These are phyloP conservation scores for Capreolus pygargus DNA, from an alignment of 2,113 vertebrate genomes.

Conservation along the genomic window DNA sequence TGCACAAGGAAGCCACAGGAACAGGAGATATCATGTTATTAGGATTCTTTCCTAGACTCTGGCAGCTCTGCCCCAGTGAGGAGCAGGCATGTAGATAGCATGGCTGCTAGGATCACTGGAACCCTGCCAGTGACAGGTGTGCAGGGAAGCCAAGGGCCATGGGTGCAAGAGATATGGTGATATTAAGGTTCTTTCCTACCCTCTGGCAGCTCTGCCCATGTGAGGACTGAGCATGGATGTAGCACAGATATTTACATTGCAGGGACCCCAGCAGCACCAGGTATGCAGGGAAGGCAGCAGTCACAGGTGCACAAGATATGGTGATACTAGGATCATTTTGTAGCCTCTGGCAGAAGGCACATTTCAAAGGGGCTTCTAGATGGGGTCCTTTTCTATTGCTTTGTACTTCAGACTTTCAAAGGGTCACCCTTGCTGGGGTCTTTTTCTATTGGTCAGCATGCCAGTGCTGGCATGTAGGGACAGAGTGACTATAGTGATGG, in stretches of 20 bases:
- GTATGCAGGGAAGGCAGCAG: not conserved
- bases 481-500: not conserved
- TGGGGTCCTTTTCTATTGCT: not conserved
- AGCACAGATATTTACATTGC: no score
- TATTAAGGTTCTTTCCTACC: no score
- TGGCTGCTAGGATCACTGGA: not conserved
- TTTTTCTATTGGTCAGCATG: not conserved
- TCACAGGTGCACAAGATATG: not conserved
- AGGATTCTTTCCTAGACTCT: not conserved
- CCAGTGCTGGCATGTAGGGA: not conserved
- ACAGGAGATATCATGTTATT: not conserved
- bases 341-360: not conserved
- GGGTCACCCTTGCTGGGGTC: not conserved
- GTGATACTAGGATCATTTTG: not conserved
- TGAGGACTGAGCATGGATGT: no score
- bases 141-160: no score
- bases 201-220: no score
- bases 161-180: no score
- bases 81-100: not conserved
- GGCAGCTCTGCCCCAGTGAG: not conserved
- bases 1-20: not conserved
- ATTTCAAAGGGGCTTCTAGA: not conserved
- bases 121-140: not conserved
- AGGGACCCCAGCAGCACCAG: no score
- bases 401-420: not conserved